These are phyloP conservation scores for Boleophthalmus pectinirostris DNA, from an alignment of 2,113 vertebrate genomes.

Conservation along the genomic window DNA sequence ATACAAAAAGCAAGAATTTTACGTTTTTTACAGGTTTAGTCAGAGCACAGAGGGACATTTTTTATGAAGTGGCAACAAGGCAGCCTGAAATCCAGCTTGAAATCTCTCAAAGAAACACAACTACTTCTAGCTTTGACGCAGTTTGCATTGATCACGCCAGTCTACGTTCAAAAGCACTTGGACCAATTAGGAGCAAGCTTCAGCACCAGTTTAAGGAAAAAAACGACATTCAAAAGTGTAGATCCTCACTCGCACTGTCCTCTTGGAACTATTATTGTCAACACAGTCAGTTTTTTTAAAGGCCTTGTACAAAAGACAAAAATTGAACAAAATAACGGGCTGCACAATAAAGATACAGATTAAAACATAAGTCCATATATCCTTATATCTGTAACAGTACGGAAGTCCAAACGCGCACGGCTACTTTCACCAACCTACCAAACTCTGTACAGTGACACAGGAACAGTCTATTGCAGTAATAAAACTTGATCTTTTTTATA, in stretches of 20 bases:
- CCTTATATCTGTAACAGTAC: constrained; percentile 59
- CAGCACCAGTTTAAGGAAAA: constrained; percentile 54
- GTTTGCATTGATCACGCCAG: constrained; percentile 33
- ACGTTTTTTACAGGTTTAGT: constrained; percentile 40
- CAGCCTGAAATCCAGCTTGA: constrained; percentile 17
- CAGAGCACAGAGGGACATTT: constrained; percentile 34
- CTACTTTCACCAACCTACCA: constrained; percentile 57
- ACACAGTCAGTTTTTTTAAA: constrained; percentile 16
- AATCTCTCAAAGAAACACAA: constrained; percentile 32
- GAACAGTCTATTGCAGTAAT: constrained; percentile 70
- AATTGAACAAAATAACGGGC: constrained; percentile 12
- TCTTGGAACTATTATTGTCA: constrained; percentile 1
- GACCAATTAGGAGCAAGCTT: constrained; percentile 35
- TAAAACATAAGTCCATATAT: constrained; percentile 53
- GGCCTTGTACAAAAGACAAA: constrained; percentile 17
- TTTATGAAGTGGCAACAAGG: constrained; percentile 32
- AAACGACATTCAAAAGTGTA: constrained; percentile 47
- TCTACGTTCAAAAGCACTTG: constrained; percentile 25
- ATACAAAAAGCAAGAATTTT: constrained; percentile 28
- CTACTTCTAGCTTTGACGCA: constrained; percentile 1
- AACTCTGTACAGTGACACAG: constrained; percentile 59
- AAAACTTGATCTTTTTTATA: constrained; percentile 61
- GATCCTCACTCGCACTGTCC: constrained; percentile 13
- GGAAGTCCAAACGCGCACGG: constrained; percentile 63
- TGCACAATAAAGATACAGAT: not conserved